Evolutionary conservation across 2,113 vertebrate species (phyloP).

Genomic region (Esox niger): DNA sequence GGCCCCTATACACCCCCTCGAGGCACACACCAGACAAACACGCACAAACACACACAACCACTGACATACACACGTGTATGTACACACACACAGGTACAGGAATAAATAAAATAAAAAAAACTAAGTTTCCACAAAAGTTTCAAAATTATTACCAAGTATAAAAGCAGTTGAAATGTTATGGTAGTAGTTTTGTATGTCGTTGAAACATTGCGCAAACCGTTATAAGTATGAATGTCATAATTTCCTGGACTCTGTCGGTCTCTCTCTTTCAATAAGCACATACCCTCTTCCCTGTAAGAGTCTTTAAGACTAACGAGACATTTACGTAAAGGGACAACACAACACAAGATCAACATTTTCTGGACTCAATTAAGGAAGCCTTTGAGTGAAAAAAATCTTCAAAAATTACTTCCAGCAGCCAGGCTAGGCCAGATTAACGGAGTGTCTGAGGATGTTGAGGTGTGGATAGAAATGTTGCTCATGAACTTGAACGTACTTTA

Average conservation of each 20-base stretch:
- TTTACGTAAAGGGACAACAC: not conserved
- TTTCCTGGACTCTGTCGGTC: not conserved
- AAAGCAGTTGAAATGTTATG: no score
- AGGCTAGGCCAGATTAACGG: conserved; percentile 12
- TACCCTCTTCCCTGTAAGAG: not conserved
- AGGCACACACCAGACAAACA: not conserved
- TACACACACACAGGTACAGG: no score
- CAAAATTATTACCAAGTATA: no score
- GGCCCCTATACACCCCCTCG: no score
- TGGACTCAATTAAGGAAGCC: not conserved
- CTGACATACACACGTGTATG: no score
- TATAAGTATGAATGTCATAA: no score
- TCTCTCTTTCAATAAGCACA: not conserved
- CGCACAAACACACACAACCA: no score
- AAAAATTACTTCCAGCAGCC: conserved; percentile 8
- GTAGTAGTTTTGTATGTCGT: no score
- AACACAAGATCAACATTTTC: not conserved
- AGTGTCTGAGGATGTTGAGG: not conserved
- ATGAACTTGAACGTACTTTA: not conserved
- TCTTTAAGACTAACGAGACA: not conserved
- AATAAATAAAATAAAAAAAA: no score
- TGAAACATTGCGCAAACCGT: no score
- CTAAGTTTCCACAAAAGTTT: no score
- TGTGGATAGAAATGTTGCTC: conserved; percentile 18
- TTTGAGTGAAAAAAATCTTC: not conserved